phyloP scores from a whole-genome alignment of 2,113 vertebrate genomes.

The Apteryx mantelli region DNA sequence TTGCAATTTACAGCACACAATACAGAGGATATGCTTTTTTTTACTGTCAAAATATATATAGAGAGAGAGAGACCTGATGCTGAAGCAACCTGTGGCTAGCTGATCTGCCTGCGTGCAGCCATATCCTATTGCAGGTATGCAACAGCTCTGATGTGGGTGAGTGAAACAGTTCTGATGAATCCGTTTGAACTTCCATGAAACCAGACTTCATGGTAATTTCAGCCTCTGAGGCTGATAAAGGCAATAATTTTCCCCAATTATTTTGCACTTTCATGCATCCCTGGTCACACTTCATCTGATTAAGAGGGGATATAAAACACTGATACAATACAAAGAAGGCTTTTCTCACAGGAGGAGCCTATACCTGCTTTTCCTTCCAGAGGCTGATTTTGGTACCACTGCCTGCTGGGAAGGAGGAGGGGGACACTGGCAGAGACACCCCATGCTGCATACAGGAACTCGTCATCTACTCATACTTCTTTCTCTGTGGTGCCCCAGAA shows the following conservation, averaged over 20 bases:
- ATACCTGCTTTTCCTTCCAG: neutral
- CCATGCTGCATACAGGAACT: neutral
- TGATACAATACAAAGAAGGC: neutral
- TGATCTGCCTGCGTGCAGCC: rapidly evolving
- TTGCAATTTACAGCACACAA: neutral
- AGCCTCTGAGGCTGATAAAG: neutral
- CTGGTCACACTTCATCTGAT: neutral
- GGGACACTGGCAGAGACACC: neutral
- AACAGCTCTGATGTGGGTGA: neutral
- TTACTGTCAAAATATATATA: neutral
- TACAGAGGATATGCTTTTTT: neutral
- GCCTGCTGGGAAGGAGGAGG: neutral
- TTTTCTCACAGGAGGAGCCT: neutral
- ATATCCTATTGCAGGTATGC: neutral
- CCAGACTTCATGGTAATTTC: neutral
- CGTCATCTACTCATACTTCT: neutral
- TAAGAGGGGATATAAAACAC: neutral
- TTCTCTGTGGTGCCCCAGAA: neutral
- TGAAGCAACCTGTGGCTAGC: neutral
- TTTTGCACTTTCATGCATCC: neutral
- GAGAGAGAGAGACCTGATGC: no score
- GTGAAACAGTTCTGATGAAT: neutral
- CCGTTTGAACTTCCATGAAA: neutral
- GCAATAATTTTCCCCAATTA: rapidly evolving
- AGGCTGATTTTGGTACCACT: neutral